Evolutionary conservation across 2,797 vertebrate species (phyloP).

Genomic region (Coilia nasus): DNA sequence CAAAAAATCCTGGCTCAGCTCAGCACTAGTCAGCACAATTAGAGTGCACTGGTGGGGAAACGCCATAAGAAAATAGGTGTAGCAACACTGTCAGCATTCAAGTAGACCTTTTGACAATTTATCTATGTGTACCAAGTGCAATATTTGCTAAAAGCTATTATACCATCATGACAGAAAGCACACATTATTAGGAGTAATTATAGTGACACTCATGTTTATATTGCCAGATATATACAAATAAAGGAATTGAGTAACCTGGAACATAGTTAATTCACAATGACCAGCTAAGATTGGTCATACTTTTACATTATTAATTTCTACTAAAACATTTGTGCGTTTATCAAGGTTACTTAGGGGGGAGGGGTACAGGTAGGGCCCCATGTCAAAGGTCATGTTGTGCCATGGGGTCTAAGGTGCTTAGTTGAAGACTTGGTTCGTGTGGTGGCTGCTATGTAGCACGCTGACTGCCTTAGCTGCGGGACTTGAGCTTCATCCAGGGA

Average conservation of each 20-base stretch:
- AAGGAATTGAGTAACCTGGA: neutral
- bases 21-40: neutral
- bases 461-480: conserved; percentile 74
- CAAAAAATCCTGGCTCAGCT: neutral
- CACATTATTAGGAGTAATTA: neutral
- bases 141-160: conserved; percentile 2
- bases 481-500: conserved; percentile 90
- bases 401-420: conserved; percentile 29
- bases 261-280: neutral
- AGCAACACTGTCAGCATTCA: neutral
- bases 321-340: conserved; percentile 26
- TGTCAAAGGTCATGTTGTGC: conserved; percentile 12
- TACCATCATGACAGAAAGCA: neutral
- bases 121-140: neutral
- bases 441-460: neutral
- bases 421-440: neutral
- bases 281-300: neutral
- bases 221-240: neutral
- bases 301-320: neutral
- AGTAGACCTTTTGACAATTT: neutral
- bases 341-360: neutral
- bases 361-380: neutral
- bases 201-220: neutral
- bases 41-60: neutral
- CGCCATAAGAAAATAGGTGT: neutral